A percentile compares a stretch with the other conserved stretches of the same genome.
Conservation (phyloP, 2,113 vertebrate genomes). For the Falco punctatus region DNA sequence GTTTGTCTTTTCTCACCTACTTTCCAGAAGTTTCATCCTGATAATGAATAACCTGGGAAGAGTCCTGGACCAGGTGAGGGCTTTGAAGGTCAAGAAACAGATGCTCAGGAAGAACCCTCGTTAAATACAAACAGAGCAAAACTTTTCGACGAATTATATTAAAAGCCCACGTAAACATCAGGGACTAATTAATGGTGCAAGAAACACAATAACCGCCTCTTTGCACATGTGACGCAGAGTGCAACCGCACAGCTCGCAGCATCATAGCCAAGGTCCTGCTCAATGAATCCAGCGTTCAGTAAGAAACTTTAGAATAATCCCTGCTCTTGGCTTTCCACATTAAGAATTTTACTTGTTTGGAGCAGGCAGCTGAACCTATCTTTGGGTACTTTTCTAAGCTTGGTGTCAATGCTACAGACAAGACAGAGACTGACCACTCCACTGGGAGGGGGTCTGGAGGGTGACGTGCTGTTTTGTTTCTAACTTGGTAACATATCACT, state of each 20-base stretch:
- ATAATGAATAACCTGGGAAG: constrained; percentile 4
- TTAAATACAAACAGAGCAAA: background rate
- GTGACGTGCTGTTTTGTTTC: constrained; percentile 33
- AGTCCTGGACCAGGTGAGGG: background rate
- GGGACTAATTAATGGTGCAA: background rate
- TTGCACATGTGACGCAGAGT: background rate
- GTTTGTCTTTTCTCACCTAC: background rate
- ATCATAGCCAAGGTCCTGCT: background rate
- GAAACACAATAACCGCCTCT: background rate
- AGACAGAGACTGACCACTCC: background rate
- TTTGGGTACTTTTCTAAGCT: background rate
- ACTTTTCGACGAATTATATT: background rate
- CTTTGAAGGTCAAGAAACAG: constrained; percentile 14
- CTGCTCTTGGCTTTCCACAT: background rate
- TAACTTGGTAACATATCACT: background rate
- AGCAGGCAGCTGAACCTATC: background rate
- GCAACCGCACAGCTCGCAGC: background rate
- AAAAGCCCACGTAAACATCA: background rate
- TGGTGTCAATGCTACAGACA: background rate
- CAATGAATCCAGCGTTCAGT: background rate
- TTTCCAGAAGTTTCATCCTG: constrained; percentile 9
- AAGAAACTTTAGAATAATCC: background rate
- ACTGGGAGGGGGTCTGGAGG: background rate
- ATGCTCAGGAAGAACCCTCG: background rate
- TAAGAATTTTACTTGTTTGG: background rate